Evolutionary conservation across 2,797 vertebrate species (phyloP), one percentile per base, ranked within the genome.

Genomic region (Pygocentrus nattereri): DNA sequence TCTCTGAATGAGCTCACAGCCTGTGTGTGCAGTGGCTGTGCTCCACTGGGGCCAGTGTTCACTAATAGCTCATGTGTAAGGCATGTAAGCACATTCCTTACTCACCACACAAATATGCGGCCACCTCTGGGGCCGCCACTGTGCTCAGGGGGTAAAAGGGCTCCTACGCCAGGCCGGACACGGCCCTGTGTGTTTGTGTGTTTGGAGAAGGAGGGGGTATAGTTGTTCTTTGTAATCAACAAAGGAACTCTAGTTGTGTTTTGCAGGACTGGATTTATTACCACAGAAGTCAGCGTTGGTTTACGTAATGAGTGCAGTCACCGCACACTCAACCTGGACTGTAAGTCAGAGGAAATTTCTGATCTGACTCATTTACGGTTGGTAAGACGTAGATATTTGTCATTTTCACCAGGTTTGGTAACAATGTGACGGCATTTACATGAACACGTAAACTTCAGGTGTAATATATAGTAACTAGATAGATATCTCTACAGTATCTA

Each of bases 11-110:
- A 84, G 79, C 83, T 84, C 83, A 84, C 78, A 80, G 78, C 74
- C 78, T 80, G 65, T 84, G 82, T 64, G 61, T 54, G 76, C 64
- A 54, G 50, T 31, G 75, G 70, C 79, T 78, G 52, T 82, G 84
- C 84, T 84, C 75, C 76, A 88, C 84, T 88, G 91, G 88, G 92
- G 93, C 93, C 92, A 93, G 93, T 83, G 82, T 92, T 94, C 94
- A 92, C 93, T 95, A 95, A 95, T 96, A 95, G 95, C 95, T 96
- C 95, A 97, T 94, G 95, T 96, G 94, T 95, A 93, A 96, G 95
- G 96, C 96, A 96, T 95, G 96, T 94, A 94, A 94, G 95, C 95
- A 90, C 96, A 97, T 96, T 97, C 96, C 96, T 96, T 96, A 96
- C 94, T 97, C 96, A 97, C 93, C 94, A 94, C 95, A 91, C 93